Evolutionary conservation across 2,797 vertebrate species (phyloP).

Genomic region (Momotus momota): DNA sequence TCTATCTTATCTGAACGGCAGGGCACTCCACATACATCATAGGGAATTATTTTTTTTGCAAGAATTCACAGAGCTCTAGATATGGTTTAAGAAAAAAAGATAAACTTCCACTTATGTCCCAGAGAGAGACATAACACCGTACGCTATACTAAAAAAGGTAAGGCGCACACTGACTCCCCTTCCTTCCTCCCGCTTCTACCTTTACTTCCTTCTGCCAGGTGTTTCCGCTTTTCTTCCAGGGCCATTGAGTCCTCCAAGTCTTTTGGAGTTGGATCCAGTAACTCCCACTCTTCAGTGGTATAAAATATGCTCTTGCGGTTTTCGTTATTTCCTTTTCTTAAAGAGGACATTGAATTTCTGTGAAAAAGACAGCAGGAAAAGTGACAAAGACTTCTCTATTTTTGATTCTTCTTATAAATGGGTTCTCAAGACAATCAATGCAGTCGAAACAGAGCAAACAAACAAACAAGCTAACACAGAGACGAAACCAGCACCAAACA

Average conservation of each 20-base stretch:
- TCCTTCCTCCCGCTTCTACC: conserved; percentile 57
- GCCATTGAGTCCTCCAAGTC: conserved; percentile 84
- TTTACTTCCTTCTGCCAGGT: conserved; percentile 80
- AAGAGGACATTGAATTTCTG: conserved; percentile 94
- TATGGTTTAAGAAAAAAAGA: not conserved
- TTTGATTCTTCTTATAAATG: not conserved
- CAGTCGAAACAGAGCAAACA: not conserved
- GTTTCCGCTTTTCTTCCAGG: conserved; percentile 80
- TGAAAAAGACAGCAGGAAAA: not conserved
- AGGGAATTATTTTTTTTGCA: not conserved
- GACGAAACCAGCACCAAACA: not conserved
- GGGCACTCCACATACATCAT: not conserved
- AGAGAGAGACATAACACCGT: not conserved
- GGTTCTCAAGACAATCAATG: not conserved
- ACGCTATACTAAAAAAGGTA: not conserved
- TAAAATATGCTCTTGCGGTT: conserved; percentile 92
- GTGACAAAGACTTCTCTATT: not conserved
- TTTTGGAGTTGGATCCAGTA: conserved; percentile 89
- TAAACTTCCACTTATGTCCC: not conserved
- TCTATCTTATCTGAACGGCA: not conserved
- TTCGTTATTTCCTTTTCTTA: conserved; percentile 86
- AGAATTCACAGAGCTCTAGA: not conserved
- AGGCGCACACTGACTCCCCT: not conserved
- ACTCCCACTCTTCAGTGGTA: conserved; percentile 94
- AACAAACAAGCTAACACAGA: not conserved